A percentile compares a stretch with the other conserved stretches of the same genome.
These are phyloP conservation scores for Muntiacus reevesi DNA, from an alignment of 2,113 vertebrate genomes.

Conservation along the genomic window DNA sequence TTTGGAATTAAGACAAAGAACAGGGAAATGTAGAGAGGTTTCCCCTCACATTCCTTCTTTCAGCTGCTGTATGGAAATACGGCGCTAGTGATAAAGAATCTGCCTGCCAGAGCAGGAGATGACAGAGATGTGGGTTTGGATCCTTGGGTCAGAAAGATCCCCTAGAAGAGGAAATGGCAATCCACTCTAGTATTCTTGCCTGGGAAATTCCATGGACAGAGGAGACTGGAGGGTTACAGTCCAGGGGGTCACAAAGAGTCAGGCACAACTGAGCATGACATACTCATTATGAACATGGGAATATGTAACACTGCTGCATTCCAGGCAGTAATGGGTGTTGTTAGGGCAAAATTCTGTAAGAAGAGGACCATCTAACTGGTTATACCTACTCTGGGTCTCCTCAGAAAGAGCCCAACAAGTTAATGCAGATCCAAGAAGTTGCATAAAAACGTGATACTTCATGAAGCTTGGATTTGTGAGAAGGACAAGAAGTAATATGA, in stretches of 20 bases:
- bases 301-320: not conserved
- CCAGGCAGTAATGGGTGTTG: not conserved
- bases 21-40: not conserved
- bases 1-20: not conserved
- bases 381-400: not conserved
- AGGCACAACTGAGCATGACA: not conserved
- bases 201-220: not conserved
- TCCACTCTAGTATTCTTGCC: not conserved
- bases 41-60: not conserved
- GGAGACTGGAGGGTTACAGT: not conserved
- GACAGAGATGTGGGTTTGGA: not conserved
- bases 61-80: not conserved
- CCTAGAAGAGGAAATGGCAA: not conserved
- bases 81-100: not conserved
- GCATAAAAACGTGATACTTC: not conserved
- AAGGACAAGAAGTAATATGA: not conserved
- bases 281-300: not conserved
- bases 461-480: not conserved
- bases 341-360: not conserved
- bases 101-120: not conserved
- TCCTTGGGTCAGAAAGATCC: not conserved
- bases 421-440: not conserved
- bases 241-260: not conserved
- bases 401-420: not conserved
- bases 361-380: not conserved